phyloP scores from a whole-genome alignment of 2,888 invertebrate genomes.

The Erebia epiphron region DNA sequence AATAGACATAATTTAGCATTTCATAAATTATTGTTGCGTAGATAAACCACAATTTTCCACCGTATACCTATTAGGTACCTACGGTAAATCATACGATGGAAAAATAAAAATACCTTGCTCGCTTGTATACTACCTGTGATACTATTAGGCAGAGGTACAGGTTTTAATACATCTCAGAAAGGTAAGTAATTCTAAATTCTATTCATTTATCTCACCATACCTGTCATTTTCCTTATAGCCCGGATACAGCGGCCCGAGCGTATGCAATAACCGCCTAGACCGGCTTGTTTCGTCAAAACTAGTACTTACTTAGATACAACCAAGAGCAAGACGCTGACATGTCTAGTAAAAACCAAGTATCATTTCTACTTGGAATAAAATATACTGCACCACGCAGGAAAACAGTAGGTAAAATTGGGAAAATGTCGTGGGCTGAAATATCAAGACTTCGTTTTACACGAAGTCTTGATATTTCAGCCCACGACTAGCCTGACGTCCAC shows the following conservation, averaged over 20 bases:
- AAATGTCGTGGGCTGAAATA: no score
- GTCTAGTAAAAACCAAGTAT: background rate
- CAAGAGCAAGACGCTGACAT: background rate
- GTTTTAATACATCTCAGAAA: constrained; percentile 13
- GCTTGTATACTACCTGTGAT: constrained; percentile 10
- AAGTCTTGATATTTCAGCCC: no score
- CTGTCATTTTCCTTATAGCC: constrained; percentile 20
- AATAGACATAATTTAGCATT: background rate
- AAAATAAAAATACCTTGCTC: constrained; percentile 4
- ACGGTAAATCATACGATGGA: constrained; percentile 21
- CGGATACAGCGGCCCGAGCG: constrained; percentile 2
- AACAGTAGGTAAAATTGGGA: no score
- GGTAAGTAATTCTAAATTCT: constrained; percentile 19
- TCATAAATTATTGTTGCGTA: constrained; percentile 7
- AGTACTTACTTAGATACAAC: background rate
- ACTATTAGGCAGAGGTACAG: no score
- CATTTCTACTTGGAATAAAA: background rate
- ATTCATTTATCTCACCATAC: constrained; percentile 22
- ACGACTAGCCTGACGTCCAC: no score
- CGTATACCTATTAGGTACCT: constrained; percentile 1
- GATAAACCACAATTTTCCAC: constrained; percentile 5
- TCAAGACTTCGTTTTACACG: no score
- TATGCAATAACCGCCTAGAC: background rate
- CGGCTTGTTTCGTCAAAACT: background rate
- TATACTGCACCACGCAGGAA: no score